Percentiles rank a stretch among this genome's conserved stretches.
Evolutionary conservation across 53 echinoderm and acorn worm species (phyloP).

Genomic region (Luidia sarsii): DNA sequence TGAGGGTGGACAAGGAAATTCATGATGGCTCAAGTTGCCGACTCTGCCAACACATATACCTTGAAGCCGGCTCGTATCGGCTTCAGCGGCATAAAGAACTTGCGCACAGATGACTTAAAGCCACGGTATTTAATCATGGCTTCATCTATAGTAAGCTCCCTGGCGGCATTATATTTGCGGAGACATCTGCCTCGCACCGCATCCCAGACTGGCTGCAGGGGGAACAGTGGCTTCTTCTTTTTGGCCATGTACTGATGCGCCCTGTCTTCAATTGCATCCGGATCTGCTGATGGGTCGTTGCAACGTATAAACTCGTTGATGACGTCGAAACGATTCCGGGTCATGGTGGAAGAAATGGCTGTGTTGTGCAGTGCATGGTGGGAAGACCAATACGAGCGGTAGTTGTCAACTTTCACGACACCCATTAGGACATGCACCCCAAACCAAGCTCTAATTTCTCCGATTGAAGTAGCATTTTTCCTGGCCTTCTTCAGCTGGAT

Average conservation of each 20-base stretch:
- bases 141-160: slow-evolving; percentile 50
- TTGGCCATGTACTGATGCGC: not conserved
- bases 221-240: slow-evolving; percentile 20
- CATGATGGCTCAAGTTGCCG: no score
- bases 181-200: not conserved
- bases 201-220: no score
- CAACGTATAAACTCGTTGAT: not conserved
- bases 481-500: no score
- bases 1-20: not conserved
- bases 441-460: not conserved
- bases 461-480: no score
- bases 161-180: not conserved
- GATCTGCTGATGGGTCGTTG: not conserved
- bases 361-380: slow-evolving; percentile 23
- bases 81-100: slow-evolving; percentile 47
- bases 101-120: slow-evolving; percentile 10
- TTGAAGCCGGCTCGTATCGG: no score
- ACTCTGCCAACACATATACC: no score
- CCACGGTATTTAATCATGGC: slow-evolving; percentile 53
- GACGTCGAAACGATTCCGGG: slow-evolving; percentile 18
- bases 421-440: not conserved
- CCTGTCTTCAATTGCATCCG: not conserved
- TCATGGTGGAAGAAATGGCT: slow-evolving; percentile 34
- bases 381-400: slow-evolving; percentile 25
- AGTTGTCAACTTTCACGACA: no score